Base-by-base conservation (phyloP, 2,888 invertebrate species). In the Ennomos fuscantarius region DNA sequence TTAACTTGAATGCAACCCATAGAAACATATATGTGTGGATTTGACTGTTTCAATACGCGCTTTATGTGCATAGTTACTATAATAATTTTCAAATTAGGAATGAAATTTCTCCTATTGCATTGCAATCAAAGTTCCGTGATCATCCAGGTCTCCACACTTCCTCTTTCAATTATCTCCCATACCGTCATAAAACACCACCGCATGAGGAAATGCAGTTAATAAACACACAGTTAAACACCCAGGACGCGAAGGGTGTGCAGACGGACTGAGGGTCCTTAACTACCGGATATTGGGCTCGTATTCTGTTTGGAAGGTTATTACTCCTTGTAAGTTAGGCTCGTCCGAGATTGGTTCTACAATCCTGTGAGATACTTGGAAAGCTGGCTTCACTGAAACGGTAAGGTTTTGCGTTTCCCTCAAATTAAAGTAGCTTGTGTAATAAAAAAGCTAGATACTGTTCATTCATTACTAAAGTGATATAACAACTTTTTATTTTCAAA, bases 251-350 rank as follows among this genome's bases (percentile, higher is more conserved):
- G n/a, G 36, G 11, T 8, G 34, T 31, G 45, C 9, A 24, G 24
- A 33, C 35, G 34, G 15, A 31, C 40, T 37, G 39, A 15, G 35
- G 35, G 42, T 32, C 34, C 41, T 46, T 47, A 31, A 42, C 41
- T 35, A 54, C 48, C 48, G 55, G 55, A 47, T 48, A 48, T 48
- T 32, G 47, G 34, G 43, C 53, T 24, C 15, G 40, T 35, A 34
- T 24, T 50, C 11, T 9, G n/a, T 44, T 34, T 1, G 24, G 5
- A 35, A 24, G 32, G 13, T 42, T 32, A 39, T 24, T 50, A 31
- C 40, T 40, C 33, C 10, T 33, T 13, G 15, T 15, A 15, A 3
- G 9, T 40, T 40, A 9, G 12, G 2, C 15, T 40, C 1, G 9
- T 9, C 12, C 40, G 40, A 40, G 15, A 9, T 40, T 15, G 9